These are phyloP conservation scores for Kryphioiulus occultus DNA, from an alignment of 2,888 invertebrate genomes.

Conservation along the genomic window DNA sequence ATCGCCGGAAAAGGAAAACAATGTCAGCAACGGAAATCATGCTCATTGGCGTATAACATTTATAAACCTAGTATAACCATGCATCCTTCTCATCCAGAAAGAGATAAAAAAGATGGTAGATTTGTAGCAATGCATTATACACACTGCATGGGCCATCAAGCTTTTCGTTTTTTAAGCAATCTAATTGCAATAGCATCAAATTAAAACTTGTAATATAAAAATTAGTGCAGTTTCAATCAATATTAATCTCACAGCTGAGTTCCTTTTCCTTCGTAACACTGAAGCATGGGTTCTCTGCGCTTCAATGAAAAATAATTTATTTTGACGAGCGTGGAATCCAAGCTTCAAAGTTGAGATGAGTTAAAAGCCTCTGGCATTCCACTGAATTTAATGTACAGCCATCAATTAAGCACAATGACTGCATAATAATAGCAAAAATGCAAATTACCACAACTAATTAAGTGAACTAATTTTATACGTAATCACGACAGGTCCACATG, in stretches of 20 bases:
- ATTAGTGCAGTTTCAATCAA: neutral
- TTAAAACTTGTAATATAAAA: neutral
- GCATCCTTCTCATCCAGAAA: neutral
- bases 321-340: neutral
- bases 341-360: neutral
- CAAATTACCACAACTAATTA: neutral
- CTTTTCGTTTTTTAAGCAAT: neutral
- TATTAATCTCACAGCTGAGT: neutral
- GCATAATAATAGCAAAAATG: neutral
- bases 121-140: neutral
- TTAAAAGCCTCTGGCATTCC: neutral
- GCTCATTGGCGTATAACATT: constrained; percentile 1
- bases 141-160: neutral
- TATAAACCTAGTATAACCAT: neutral
- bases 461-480: neutral
- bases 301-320: neutral
- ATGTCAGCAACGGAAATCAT: constrained; percentile 22
- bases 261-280: neutral
- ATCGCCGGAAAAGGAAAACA: constrained; percentile 4
- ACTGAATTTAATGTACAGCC: neutral
- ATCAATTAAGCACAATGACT: neutral
- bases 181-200: neutral
- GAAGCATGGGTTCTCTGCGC: neutral
- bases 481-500: neutral
- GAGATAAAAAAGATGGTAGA: constrained; percentile 11